Conservation (phyloP, 2,888 invertebrate genomes). For the Polyommatus icarus region DNA sequence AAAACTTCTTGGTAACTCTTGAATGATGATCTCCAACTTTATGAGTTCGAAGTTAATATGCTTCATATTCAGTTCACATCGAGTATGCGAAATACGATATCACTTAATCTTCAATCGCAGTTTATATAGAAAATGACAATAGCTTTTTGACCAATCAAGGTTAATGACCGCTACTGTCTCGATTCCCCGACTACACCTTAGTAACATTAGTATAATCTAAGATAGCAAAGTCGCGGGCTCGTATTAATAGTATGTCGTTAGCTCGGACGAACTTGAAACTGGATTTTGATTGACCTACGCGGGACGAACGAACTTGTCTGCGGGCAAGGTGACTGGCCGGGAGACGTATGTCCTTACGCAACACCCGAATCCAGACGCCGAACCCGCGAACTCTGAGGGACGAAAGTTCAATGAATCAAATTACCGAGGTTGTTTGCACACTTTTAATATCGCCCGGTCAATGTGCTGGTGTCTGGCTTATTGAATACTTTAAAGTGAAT, state of each 20-base stretch:
- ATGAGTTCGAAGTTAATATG: no score
- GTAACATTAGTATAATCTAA: background rate
- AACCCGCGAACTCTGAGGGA: constrained; percentile 35
- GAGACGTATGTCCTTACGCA: constrained; percentile 55
- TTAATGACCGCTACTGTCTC: no score
- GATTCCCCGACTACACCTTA: no score
- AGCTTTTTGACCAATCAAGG: no score
- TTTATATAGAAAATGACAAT: no score
- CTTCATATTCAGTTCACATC: no score
- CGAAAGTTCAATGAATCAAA: constrained; percentile 18
- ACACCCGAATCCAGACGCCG: constrained; percentile 45
- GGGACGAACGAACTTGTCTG: constrained; percentile 33
- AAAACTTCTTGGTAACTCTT: no score
- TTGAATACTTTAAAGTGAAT: background rate
- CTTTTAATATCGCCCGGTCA: background rate
- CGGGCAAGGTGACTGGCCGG: constrained; percentile 61
- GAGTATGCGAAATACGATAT: no score
- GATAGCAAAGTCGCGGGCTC: background rate
- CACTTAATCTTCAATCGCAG: no score
- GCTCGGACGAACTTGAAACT: constrained; percentile 24
- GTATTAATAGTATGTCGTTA: background rate
- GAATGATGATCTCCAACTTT: no score
- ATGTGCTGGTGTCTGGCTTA: background rate
- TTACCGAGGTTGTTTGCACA: constrained; percentile 22
- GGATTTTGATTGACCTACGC: constrained; percentile 29